Evolutionary conservation across 2,888 invertebrate species (phyloP), one percentile per base, ranked within the genome.

Genomic region (Rotaria magnacalcarata): DNA sequence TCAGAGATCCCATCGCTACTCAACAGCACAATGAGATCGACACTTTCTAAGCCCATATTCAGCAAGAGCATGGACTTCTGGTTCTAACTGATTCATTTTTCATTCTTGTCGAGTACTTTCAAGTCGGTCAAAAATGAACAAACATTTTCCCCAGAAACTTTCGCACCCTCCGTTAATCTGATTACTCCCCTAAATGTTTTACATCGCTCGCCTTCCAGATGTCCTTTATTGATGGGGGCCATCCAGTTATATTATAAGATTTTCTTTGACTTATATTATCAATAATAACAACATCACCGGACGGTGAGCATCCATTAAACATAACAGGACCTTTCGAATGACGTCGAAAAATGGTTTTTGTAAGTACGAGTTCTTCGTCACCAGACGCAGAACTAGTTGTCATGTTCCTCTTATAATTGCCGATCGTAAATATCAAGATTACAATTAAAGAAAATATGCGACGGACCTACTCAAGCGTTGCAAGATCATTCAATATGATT

Each of bases 301-400:
- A 24, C 24, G 80, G 80, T 24, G 43, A 47, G n/a, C 80, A 80
- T 11, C 80, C 80, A 80, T 80, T 80, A 41, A 80, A 80, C 80
- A 80, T 80, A 24, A 80, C 34, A 24, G 80, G 80, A n/a, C 80
- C 80, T 80, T 80, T 80, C 2, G 80, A 80, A n/a, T 47, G 34
- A 24, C 80, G 43, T 47, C 80, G 80, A 80, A 80, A 80, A 41
- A 80, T 7, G 24, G 80, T 80, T 80, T 21, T 80, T 14, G 24
- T 43, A 24, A 24, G 47, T 2, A 47, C 3, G 14, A 47, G 80
- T 24, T 80, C 80, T 21, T 47, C 80, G 24, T 41, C 11, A n/a
- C n/a, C 19, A 8, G 14, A 2, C 14, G 6, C 19, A 34, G 67
- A 67, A 27, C 14, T 67, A 4, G 11, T 67, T 14, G 67, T 67